Conservation (phyloP, 2,113 vertebrate genomes). For the Hucho hucho region DNA sequence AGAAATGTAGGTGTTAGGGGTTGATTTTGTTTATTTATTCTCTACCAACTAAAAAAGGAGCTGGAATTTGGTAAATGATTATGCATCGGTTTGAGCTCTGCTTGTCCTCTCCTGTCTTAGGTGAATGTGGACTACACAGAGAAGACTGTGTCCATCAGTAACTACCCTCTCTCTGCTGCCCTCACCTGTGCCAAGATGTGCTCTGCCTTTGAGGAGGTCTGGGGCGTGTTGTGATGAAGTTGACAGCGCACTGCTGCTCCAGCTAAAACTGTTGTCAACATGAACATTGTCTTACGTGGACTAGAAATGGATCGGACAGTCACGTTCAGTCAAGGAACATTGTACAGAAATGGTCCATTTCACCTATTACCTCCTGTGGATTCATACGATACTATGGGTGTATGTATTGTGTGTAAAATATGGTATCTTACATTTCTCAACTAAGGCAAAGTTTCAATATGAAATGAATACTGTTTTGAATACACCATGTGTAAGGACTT, state of each 20-base stretch:
- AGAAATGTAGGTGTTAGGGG: too few species aligned
- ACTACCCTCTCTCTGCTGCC: constrained; percentile 94
- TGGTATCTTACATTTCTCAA: background rate
- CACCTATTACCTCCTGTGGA: constrained; percentile 1
- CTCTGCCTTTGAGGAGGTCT: constrained; percentile 93
- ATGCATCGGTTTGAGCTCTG: background rate
- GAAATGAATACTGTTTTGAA: background rate
- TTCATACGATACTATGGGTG: background rate
- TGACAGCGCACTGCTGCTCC: background rate
- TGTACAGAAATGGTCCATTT: background rate
- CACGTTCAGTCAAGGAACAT: background rate
- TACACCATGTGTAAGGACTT: background rate
- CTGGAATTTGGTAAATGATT: background rate
- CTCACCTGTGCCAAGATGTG: constrained; percentile 95
- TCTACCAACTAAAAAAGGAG: background rate
- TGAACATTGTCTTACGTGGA: constrained; percentile 29
- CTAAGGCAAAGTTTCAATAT: background rate
- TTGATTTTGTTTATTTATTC: background rate
- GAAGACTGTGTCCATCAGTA: constrained; percentile 91
- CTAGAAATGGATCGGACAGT: background rate
- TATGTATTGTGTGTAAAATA: background rate
- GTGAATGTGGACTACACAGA: constrained; percentile 90
- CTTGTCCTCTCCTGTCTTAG: constrained; percentile 56
- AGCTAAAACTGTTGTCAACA: background rate
- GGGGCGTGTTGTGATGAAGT: constrained; percentile 83